Evolutionary conservation across 1,140 invertebrate genomes (phyloP).

Genomic region (Cherax quadricarinatus): DNA sequence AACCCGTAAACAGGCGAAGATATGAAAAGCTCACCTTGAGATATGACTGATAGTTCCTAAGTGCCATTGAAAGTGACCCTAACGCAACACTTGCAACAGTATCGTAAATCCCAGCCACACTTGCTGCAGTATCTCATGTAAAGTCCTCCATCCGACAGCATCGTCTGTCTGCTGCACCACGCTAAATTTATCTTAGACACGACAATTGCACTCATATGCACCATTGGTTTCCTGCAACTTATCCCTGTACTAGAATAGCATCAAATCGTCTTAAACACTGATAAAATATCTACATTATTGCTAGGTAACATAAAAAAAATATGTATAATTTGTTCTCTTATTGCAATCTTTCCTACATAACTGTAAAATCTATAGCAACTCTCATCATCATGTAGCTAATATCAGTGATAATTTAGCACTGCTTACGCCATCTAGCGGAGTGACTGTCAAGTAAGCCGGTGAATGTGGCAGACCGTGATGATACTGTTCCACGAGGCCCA

Average conservation of each 20-base stretch:
- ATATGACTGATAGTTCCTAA: constrained; percentile 37
- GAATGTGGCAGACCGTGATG: not conserved
- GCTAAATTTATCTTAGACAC: not conserved
- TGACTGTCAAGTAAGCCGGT: not conserved
- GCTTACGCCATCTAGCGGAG: not conserved
- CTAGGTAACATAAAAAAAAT: not conserved
- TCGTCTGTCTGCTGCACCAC: not conserved
- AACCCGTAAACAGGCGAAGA: constrained; percentile 64
- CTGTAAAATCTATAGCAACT: not conserved
- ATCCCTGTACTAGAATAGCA: not conserved
- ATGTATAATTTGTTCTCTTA: not conserved
- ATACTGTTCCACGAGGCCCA: not conserved
- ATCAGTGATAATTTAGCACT: not conserved
- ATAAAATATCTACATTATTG: not conserved
- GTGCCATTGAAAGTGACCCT: constrained; percentile 34
- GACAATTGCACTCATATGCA: not conserved
- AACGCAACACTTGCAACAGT: constrained; percentile 15
- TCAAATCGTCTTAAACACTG: not conserved
- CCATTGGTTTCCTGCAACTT: not conserved
- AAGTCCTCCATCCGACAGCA: not conserved
- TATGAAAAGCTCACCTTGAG: constrained; percentile 35
- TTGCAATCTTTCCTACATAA: not conserved
- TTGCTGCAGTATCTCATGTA: not conserved
- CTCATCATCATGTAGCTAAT: not conserved
- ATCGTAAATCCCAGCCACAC: constrained; percentile 2